Base-by-base conservation (phyloP, 2,888 invertebrate genomes). In the Philopedon plagiatum region DNA sequence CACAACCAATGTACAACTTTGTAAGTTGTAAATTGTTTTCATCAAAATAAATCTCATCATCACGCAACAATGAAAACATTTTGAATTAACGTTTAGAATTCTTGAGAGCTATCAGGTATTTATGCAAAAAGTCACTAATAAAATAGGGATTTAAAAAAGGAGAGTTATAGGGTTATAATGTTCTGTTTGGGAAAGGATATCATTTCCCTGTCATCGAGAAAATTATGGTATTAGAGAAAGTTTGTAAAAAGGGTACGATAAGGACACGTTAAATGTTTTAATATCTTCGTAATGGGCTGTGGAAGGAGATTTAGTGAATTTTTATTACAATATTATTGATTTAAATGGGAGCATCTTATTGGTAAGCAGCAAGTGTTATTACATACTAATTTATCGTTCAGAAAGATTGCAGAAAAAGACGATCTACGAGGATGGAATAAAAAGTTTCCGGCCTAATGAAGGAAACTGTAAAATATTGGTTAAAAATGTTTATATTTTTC, bases 151-250 rank as follows among this genome's bases (percentile, higher is more conserved):
- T 67, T 46, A 58, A 46, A 67, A 67, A 67, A 67, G 67, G 46
- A 67, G 60, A 60, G 67, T 67, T 67, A 60, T 67, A 58, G 67
- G 67, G 67, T 67, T 67, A 67, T 67, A 67, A 67, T 67, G 67
- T 60, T 60, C 58, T 60, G 67, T 67, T 67, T 60, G 60, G 67
- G 60, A 58, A 60, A 60, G 67, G 51, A 67, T 67, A 67, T 67
- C 58, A 67, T 60, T 65, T 67, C 49, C 58, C 66, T 67, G 58
- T 67, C 67, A 67, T 60, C 67, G 67, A 57, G 67, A 67, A 60
- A 67, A 67, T 67, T 67, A 67, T 67, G 51, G 67, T 57, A 60
- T 67, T 60, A 67, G 37, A 34, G 51, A 60, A 60, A 67, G 58
- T 67, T 67, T 60, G 67, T 67, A 67, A 67, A 57, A 67, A 67